A percentile compares a stretch with the other conserved stretches of the same genome.
Conservation (phyloP, 1,140 invertebrate species). For the silkworm (Bombyx mori) region DNA sequence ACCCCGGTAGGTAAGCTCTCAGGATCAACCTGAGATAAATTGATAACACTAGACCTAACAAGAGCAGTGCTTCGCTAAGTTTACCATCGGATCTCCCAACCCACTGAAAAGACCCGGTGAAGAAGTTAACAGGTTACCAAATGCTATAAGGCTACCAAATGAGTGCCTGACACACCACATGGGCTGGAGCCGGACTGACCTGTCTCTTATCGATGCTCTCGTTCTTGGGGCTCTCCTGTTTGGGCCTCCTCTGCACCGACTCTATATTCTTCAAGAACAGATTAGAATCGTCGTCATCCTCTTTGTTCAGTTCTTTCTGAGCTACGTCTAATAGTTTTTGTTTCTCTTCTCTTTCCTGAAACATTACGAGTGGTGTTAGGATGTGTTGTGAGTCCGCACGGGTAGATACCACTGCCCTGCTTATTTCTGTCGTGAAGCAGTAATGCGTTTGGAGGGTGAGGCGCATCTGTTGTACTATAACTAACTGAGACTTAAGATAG, state of each 20-base stretch:
- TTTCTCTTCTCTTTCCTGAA: conserved; percentile 72
- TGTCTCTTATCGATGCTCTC: conserved; percentile 59
- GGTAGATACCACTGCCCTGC: background rate
- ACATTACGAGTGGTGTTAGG: background rate
- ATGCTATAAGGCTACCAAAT: no score
- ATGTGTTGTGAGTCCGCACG: background rate
- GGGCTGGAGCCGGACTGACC: conserved; percentile 14
- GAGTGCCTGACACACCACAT: no score
- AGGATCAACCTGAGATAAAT: no score
- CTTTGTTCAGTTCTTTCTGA: conserved; percentile 60
- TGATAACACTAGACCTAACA: no score
- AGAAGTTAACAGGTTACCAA: no score
- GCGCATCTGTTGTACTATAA: no score
- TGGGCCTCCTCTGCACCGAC: conserved; percentile 50
- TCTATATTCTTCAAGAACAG: conserved; percentile 61
- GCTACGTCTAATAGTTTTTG: conserved; percentile 67
- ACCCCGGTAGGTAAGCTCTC: no score
- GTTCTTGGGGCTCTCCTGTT: conserved; percentile 58
- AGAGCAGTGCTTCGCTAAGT: no score
- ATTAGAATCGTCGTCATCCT: conserved; percentile 51
- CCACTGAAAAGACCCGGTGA: background rate
- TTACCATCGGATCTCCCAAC: no score
- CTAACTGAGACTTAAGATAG: no score
- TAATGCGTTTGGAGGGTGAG: no score
- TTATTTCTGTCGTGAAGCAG: background rate